Evolutionary conservation across 2,888 invertebrate species (phyloP), one percentile per base, ranked within the genome.

Genomic region (Drosophila phalerata): DNA sequence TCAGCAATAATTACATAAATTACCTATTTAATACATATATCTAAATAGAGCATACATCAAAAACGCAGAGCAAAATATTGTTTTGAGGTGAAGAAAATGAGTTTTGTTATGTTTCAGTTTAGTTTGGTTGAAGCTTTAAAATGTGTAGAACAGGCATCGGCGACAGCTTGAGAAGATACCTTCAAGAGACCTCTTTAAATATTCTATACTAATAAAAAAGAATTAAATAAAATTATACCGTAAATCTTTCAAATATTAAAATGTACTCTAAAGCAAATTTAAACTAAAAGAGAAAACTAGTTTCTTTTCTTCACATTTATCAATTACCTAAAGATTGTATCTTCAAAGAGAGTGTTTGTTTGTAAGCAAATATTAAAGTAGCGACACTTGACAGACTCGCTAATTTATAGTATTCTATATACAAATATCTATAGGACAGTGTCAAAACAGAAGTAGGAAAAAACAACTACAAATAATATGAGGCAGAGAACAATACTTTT

Each of bases 381-480:
- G n/a, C 9, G 3, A 65, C 40, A 47, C 34, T 62, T 37, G 38
- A 65, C 58, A 69, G 51, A 28, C 49, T 19, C 17, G 11, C 42
- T 43, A 37, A 28, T 37, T 38, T 13, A 19, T 17, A n/a, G 22
- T 25, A n/a, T 28, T 17, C 28, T 38, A 48, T 69, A 48, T 40
- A 66, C 57, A 69, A 9, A 68, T 42, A 49, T 30, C 22, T 51
- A 48, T 51, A 48, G 53, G 37, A 66, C 17, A 67, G 42, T 61
- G 47, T 49, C 49, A 53, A 9, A 38, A 73, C 19, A 52, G 37
- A 34, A 17, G 19, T 11, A 22, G 42, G 15, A 28, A 38, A 38
- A 42, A 67, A 61, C 10, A 17, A 65, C 81, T 85, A 85, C 76
- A 85, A 83, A 83, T 79, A 32, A 83, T 66, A 73, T 68, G 70